These are phyloP conservation scores for Camelus bactrianus DNA, from an alignment of 2,113 vertebrate genomes.

Conservation along the genomic window DNA sequence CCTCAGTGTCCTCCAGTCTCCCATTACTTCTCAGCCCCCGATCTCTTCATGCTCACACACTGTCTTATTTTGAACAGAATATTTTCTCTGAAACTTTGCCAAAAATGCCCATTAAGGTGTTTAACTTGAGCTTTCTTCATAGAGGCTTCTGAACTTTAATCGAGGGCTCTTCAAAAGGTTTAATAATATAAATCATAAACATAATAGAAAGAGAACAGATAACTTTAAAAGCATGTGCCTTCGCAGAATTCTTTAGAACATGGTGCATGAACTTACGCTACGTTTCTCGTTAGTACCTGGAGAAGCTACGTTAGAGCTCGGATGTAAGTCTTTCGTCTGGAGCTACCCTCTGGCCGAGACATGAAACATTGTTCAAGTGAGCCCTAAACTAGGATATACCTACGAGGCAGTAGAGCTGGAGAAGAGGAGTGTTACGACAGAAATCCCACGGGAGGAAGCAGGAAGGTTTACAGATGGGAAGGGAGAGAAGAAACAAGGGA, in stretches of 20 bases:
- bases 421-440: neutral
- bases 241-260: neutral
- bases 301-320: neutral
- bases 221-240: neutral
- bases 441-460: neutral
- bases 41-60: neutral
- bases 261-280: neutral
- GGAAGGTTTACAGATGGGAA: neutral
- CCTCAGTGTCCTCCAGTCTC: neutral
- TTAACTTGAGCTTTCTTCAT: neutral
- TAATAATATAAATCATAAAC: neutral
- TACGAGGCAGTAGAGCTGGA: neutral
- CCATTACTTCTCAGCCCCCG: neutral
- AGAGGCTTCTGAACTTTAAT: neutral
- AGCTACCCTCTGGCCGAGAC: neutral
- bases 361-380: neutral
- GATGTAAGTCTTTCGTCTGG: neutral
- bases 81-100: neutral
- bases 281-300: neutral
- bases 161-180: neutral
- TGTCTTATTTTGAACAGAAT: neutral
- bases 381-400: neutral
- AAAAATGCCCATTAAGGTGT: neutral
- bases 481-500: neutral
- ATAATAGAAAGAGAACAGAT: neutral